Evolutionary conservation across 2,888 invertebrate species (phyloP), one percentile per base, ranked within the genome.

Genomic region (Drosophila histrio): DNA sequence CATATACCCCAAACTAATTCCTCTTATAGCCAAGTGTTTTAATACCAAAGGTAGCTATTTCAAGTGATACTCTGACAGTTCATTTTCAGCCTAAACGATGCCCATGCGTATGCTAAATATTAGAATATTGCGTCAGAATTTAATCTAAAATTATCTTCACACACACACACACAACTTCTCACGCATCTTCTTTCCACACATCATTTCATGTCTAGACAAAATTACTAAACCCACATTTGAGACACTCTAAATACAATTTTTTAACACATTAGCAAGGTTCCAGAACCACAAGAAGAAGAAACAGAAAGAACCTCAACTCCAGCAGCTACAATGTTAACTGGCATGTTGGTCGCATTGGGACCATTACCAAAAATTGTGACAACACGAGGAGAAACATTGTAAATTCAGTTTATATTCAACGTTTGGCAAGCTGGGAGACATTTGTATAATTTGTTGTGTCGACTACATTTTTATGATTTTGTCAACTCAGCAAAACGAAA

Each of bases 361-460:
- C 79, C 82, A 81, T 81, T 81, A 79, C 68, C 58, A 44, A 66
- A 85, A 77, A 77, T 79, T 72, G 74, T 68, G 65, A 64, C 68
- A 74, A 74, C 64, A 67, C 47, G 36, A 24, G 7, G 56, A 26
- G 15, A 53, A 63, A 46, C 57, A 77, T 63, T 73, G 71, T 61
- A 79, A 79, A 81, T 81, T 73, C 76, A 65, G 83, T 77, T 72
- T 50, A 64, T 59, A 68, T 63, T 72, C 52, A 60, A 46, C 56
- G 52, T 41, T 68, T 30, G 54, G 61, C 71, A 74, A 36, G 61
- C 61, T 53, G 77, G 74, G 72, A 85, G 77, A 85, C 83, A 86
- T 82, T 82, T 82, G 83, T 82, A 88, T 88, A 88, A 86, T 86
- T 82, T 88, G 88, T 85, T 82, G 84, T 77, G 68, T 73, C 60